Percentiles rank a stretch among this genome's conserved stretches.
These are phyloP conservation scores for Euura saliciscinereae DNA, from an alignment of 1,140 invertebrate genomes.

Conservation along the genomic window DNA sequence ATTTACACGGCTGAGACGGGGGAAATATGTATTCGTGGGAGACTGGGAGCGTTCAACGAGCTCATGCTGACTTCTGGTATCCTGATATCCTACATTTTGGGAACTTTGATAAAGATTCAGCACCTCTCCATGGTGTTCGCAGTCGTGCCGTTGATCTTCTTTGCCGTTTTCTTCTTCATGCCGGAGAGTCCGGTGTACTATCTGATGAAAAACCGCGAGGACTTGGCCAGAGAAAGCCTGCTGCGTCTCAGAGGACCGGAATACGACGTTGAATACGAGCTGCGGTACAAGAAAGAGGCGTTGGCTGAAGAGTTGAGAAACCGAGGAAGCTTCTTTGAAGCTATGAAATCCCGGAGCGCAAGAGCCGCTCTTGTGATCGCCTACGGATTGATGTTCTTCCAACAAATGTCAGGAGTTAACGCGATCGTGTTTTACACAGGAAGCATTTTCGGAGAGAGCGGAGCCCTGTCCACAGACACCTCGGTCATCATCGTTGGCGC, in stretches of 20 bases:
- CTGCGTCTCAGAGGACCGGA: constrained; percentile 58
- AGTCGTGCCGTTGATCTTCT: constrained; percentile 71
- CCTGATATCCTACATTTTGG: constrained; percentile 70
- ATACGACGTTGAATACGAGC: constrained; percentile 64
- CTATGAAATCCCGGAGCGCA: constrained; percentile 66
- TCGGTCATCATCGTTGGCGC: constrained; percentile 77
- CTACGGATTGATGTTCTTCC: constrained; percentile 82
- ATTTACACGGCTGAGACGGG: constrained; percentile 85
- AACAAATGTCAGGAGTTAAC: constrained; percentile 86
- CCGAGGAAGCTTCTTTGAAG: constrained; percentile 60
- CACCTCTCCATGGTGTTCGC: constrained; percentile 70
- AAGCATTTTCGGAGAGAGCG: constrained; percentile 73
- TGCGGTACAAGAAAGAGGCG: constrained; percentile 63
- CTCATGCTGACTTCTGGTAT: constrained; percentile 79
- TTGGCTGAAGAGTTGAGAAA: constrained; percentile 62
- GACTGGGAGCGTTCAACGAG: constrained; percentile 79
- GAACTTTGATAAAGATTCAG: constrained; percentile 30
- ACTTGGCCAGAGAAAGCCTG: constrained; percentile 58
- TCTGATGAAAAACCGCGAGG: constrained; percentile 50
- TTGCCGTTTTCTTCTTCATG: constrained; percentile 66
- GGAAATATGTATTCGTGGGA: constrained; percentile 78
- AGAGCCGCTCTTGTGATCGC: constrained; percentile 74
- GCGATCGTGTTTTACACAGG: constrained; percentile 83
- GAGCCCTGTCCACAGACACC: constrained; percentile 53
- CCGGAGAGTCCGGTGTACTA: constrained; percentile 75